These are phyloP conservation scores for Noctua comes DNA, from an alignment of 2,888 invertebrate species.

Conservation along the genomic window DNA sequence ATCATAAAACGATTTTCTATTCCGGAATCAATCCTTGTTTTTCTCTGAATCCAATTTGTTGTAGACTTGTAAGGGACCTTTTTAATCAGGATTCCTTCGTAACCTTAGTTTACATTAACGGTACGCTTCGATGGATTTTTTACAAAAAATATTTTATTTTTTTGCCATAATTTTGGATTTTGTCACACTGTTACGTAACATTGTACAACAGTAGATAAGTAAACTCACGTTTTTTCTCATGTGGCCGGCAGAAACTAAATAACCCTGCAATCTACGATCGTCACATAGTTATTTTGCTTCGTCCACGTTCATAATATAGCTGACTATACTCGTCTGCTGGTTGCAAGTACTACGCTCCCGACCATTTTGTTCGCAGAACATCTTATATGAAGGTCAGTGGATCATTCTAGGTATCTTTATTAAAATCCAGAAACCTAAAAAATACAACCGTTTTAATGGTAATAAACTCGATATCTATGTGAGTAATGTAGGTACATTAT, in stretches of 20 bases:
- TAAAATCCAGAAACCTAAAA: neutral
- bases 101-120: slow-evolving; percentile 75
- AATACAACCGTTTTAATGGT: neutral
- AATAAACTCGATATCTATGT: neutral
- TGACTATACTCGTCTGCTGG: neutral
- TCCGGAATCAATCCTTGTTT: slow-evolving; percentile 73
- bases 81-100: slow-evolving; percentile 74
- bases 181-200: slow-evolving; percentile 36
- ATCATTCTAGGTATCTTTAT: too few species aligned
- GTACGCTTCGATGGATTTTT: slow-evolving; percentile 58
- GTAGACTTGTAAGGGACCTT: slow-evolving; percentile 73
- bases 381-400: too few species aligned
- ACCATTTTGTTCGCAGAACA: too few species aligned
- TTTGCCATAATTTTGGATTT: slow-evolving; percentile 24
- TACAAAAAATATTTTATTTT: slow-evolving; percentile 27
- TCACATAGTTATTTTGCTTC: neutral
- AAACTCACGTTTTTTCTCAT: neutral
- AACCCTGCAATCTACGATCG: neutral
- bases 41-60: slow-evolving; percentile 75
- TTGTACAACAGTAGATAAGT: neutral
- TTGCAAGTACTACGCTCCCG: too few species aligned
- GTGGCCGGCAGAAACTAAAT: neutral
- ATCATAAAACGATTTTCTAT: slow-evolving; percentile 76
- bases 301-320: neutral
- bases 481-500: neutral